Percentiles rank a stretch among this genome's conserved stretches.
phyloP scores from a whole-genome alignment of 2,113 vertebrate genomes.

The Festucalex cinctus region DNA sequence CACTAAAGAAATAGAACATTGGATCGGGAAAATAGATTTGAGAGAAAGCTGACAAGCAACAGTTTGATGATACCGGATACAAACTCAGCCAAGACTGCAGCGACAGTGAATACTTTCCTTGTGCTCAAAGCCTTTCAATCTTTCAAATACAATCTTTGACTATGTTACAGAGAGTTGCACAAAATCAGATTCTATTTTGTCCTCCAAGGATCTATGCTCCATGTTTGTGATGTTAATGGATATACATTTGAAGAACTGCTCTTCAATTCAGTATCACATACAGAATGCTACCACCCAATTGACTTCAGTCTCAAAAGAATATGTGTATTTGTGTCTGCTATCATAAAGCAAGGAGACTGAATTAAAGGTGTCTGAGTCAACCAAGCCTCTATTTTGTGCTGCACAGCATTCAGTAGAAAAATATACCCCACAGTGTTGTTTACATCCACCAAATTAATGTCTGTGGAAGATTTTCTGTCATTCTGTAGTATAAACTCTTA shows the following conservation, averaged over 20 bases:
- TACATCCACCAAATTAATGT: background rate
- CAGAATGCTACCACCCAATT: slow-evolving; percentile 13
- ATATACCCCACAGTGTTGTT: slow-evolving; percentile 26
- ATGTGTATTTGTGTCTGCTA: slow-evolving; percentile 16
- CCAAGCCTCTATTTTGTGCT: slow-evolving; percentile 17
- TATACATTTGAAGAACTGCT: slow-evolving; percentile 2
- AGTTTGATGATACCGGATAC: slow-evolving; percentile 20
- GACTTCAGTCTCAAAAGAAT: slow-evolving; percentile 14
- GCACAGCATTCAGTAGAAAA: slow-evolving; percentile 26
- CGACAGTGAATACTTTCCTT: slow-evolving; percentile 25
- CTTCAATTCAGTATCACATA: slow-evolving; percentile 3
- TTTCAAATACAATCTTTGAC: background rate
- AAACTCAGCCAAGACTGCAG: slow-evolving; percentile 21
- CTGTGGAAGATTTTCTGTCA: background rate
- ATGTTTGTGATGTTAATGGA: background rate
- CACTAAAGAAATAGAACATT: slow-evolving; percentile 33
- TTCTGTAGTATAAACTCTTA: background rate
- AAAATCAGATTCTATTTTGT: background rate
- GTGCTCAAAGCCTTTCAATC: slow-evolving; percentile 1
- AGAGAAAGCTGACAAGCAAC: slow-evolving; percentile 11
- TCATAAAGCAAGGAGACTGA: slow-evolving; percentile 30
- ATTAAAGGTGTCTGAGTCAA: slow-evolving; percentile 43
- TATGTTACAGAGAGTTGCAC: background rate
- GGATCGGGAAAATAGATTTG: slow-evolving; percentile 28
- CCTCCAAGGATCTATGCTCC: background rate